Evolutionary conservation across 1,140 invertebrate genomes (phyloP), one percentile per base, ranked within the genome.

Genomic region (Pogonus chalceus): DNA sequence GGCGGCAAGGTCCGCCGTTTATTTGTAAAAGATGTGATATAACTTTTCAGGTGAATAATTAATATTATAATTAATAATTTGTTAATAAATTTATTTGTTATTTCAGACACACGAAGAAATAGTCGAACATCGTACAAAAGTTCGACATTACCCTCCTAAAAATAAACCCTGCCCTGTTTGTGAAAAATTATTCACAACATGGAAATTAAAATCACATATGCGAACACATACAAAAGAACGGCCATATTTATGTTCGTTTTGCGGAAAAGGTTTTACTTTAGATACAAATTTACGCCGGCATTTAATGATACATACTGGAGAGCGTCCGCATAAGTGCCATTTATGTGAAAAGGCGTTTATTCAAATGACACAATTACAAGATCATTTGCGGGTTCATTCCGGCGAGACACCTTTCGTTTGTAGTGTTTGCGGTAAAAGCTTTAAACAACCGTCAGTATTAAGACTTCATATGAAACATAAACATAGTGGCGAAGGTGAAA

Each of bases 201-300:
- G 21, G 16, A 22, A 22, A 10, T 21, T 49, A 21, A 20, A 22
- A 12, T 49, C 47, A 49, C 22, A 49, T 49, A 21, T 4, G 2
- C 22, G 47, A 49, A 22, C 47, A 49, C 21, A 76, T 50, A 74
- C 72, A 3, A 72, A 73, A 2, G 75, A 77, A 61, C 70, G 70
- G 49, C 75, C 75, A 1, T 49, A 22, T 49, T 9, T 10, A 22
- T 23, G 18, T 49, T 12, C 10, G 3, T 49, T 10, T 10, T 49
- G 47, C 16, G 10, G 2, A 20, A 49, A 49, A 9, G 4, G 20
- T 12, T 23, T 10, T 21, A n/a, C n/a, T 21, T 49, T 21, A 21
- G 21, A 22, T 23, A 4, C 9, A 23, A 9, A 22, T 4, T 2
- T 16, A 21, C 16, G 12, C 18, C 3, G 10, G 22, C 18, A 20